A percentile compares a stretch with the other conserved stretches of the same genome.
Conservation (phyloP, 2,888 invertebrate genomes). For the Drosophila kuntzei region DNA sequence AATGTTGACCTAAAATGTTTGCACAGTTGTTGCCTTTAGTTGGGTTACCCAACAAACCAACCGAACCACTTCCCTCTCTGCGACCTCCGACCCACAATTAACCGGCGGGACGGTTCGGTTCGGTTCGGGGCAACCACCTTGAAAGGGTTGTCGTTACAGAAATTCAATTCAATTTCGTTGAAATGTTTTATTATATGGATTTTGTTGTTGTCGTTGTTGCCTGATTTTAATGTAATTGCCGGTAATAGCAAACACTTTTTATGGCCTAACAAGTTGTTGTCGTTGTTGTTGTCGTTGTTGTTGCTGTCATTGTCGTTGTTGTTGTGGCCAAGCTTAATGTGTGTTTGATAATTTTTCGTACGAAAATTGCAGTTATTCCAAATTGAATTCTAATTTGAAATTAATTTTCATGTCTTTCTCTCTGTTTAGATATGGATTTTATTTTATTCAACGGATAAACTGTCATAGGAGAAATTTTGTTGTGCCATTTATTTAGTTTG, state of each 20-base stretch:
- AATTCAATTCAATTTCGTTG: conserved; percentile 70
- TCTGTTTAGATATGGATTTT: conserved; percentile 20
- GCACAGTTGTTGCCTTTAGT: conserved; percentile 53
- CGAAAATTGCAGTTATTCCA: conserved; percentile 41
- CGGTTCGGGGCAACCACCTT: conserved; percentile 37
- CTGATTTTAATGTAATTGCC: conserved; percentile 74
- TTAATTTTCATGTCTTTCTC: conserved; percentile 41
- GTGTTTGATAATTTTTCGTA: conserved; percentile 49
- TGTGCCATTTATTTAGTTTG: background rate
- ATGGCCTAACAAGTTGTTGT: conserved; percentile 61
- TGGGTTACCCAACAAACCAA: conserved; percentile 39
- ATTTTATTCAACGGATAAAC: conserved; percentile 7
- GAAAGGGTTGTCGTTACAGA: conserved; percentile 65
- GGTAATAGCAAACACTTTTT: conserved; percentile 66
- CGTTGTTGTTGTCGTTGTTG: conserved; percentile 13
- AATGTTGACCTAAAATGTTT: conserved; percentile 61
- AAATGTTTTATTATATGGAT: conserved; percentile 70
- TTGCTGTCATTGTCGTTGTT: conserved; percentile 14
- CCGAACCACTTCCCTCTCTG: background rate
- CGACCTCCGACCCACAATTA: background rate
- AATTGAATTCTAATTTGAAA: conserved; percentile 62
- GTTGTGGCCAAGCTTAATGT: conserved; percentile 47
- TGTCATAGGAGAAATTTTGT: background rate
- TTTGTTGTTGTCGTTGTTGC: conserved; percentile 47
- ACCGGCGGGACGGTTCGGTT: background rate